Evolutionary conservation across 37 sponge, comb jelly and placozoan genomes (phyloP).

Genomic region (Haliclona indistincta): DNA sequence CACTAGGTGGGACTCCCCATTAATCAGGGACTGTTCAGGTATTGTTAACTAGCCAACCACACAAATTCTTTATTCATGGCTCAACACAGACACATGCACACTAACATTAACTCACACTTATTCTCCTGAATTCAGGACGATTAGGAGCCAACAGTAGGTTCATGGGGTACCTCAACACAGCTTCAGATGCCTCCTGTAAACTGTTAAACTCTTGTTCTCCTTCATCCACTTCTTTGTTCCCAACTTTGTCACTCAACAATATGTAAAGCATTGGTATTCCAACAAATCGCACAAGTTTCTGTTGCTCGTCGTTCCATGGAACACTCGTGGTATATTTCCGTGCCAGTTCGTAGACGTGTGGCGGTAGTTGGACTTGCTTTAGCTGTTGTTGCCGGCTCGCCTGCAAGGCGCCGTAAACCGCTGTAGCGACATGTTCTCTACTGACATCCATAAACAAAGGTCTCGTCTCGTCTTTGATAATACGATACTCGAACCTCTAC

Average conservation of each 20-base stretch:
- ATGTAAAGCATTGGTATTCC: too few species aligned
- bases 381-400: too few species aligned
- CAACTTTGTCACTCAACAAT: neutral
- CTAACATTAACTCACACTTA: slow-evolving; percentile 44
- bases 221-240: neutral
- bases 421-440: too few species aligned
- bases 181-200: slow-evolving; percentile 29
- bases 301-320: too few species aligned
- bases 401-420: too few species aligned
- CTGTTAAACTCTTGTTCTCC: neutral
- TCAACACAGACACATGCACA: slow-evolving; percentile 34
- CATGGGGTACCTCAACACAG: slow-evolving; percentile 45
- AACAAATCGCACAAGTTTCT: too few species aligned
- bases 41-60: neutral
- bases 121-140: slow-evolving; percentile 34
- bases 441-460: too few species aligned
- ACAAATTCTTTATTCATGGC: neutral
- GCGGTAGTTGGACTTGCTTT: slow-evolving; percentile 7
- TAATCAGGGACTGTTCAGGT: too few species aligned
- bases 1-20: too few species aligned
- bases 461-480: too few species aligned
- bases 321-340: neutral
- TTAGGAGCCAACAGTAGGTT: slow-evolving; percentile 56
- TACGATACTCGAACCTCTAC: too few species aligned
- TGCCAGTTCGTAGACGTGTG: slow-evolving; percentile 10